Conservation (phyloP, 1,140 invertebrate genomes). For the Dermatophagoides farinae region DNA sequence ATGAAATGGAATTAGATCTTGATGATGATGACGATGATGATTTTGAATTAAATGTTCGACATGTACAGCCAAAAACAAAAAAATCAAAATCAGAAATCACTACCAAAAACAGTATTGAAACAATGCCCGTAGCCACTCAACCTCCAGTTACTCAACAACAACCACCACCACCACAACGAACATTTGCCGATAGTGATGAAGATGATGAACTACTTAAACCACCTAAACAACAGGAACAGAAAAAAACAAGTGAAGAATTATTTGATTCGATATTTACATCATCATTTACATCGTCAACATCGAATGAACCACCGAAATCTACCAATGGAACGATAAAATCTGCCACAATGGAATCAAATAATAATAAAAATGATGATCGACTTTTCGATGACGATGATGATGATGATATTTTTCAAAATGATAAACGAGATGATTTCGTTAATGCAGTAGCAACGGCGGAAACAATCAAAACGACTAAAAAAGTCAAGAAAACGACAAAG, state of each 20-base stretch:
- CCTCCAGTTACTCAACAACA: too few species aligned
- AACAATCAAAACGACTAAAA: too few species aligned
- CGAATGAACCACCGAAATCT: neutral
- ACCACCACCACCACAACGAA: neutral
- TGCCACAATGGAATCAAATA: neutral
- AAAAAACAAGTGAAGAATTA: slow-evolving; percentile 10
- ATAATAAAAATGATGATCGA: neutral
- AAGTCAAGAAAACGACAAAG: neutral
- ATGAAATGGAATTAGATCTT: neutral
- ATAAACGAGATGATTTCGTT: too few species aligned
- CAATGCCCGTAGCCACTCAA: neutral
- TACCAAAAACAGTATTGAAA: neutral
- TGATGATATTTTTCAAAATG: too few species aligned
- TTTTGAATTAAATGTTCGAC: neutral
- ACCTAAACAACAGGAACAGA: neutral
- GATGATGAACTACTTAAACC: neutral
- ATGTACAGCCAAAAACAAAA: neutral
- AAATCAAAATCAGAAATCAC: neutral
- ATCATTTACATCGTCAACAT: neutral
- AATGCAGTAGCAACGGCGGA: too few species aligned
- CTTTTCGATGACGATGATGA: neutral
- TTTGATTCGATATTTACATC: slow-evolving; percentile 6
- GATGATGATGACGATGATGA: neutral
- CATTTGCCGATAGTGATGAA: slow-evolving; percentile 5
- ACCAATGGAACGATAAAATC: neutral